Evolutionary conservation across 1,140 invertebrate species (phyloP), one percentile per base, ranked within the genome.

Genomic region (Uloborus diversus): DNA sequence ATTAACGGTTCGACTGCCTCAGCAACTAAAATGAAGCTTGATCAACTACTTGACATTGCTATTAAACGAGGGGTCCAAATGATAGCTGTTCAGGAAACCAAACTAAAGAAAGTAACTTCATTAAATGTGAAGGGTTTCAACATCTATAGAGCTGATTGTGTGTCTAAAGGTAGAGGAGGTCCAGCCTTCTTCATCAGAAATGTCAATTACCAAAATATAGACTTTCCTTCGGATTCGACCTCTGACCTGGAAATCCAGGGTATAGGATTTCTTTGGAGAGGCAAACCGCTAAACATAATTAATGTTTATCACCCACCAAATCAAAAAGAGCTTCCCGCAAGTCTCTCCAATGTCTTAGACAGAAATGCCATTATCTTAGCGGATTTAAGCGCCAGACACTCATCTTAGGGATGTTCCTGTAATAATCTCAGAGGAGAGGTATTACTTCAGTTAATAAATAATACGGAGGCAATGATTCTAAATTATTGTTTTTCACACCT

Each of bases 201-300:
- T n/a, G n/a, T 51, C n/a, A 51, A 51, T n/a, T 51, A 51, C 49
- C 49, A 51, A 51, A n/a, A 51, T 20, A 51, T 51, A 4, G n/a
- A 51, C n/a, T 11, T 51, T 13, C n/a, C 5, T 51, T 20, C 49
- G 4, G 4, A 11, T 20, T 51, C 20, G n/a, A 51, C 7, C 49
- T 51, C 49, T 51, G 49, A 51, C 49, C 49, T 51, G 5, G 49
- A 51, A 51, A 51, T 51, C 49, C 49, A 51, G 49, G n/a, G 66
- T 33, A 51, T 51, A 20, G 20, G 49, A 51, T n/a, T 51, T 20
- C 7, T n/a, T n/a, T 51, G 49, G 49, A 51, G 49, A 20, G 49
- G 49, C 7, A 51, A 51, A 51, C n/a, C 7, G 7, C 4, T 51
- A 7, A 51, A 51, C 49, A 51, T 51, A 11, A 11, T 51, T n/a